Conservation (phyloP, 2,888 invertebrate species). For the Minunthozetes semirufus region DNA sequence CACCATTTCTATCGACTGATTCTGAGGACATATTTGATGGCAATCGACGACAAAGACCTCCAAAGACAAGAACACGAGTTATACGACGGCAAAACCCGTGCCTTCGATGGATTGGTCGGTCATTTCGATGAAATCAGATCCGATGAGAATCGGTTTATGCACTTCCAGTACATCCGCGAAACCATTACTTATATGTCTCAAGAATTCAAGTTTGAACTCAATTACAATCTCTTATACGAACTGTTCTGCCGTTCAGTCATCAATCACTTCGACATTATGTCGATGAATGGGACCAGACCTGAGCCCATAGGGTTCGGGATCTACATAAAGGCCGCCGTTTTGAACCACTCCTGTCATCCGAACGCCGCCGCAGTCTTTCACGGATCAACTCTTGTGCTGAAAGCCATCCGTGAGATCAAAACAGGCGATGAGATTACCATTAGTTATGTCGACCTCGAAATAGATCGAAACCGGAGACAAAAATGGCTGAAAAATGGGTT, state of each 20-base stretch:
- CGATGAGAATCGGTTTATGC: background rate
- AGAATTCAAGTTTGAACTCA: background rate
- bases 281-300: background rate
- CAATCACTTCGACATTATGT: background rate
- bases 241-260: background rate
- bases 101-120: background rate
- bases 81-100: background rate
- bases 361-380: background rate
- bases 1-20: background rate
- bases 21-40: background rate
- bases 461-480: background rate
- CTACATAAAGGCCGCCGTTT: background rate
- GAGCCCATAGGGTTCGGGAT: background rate
- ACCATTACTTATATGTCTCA: background rate
- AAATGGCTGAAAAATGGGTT: background rate
- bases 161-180: background rate
- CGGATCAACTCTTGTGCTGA: slow-evolving; percentile 2
- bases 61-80: background rate
- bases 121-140: background rate
- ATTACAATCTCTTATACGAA: background rate
- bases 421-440: slow-evolving; percentile 11
- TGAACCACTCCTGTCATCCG: slow-evolving; percentile 14
- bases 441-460: background rate
- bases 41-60: background rate
- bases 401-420: slow-evolving; percentile 1